Evolutionary conservation across 2,113 vertebrate species (phyloP), one percentile per base, ranked within the genome.

Genomic region (Microcebus lehilahytsara): DNA sequence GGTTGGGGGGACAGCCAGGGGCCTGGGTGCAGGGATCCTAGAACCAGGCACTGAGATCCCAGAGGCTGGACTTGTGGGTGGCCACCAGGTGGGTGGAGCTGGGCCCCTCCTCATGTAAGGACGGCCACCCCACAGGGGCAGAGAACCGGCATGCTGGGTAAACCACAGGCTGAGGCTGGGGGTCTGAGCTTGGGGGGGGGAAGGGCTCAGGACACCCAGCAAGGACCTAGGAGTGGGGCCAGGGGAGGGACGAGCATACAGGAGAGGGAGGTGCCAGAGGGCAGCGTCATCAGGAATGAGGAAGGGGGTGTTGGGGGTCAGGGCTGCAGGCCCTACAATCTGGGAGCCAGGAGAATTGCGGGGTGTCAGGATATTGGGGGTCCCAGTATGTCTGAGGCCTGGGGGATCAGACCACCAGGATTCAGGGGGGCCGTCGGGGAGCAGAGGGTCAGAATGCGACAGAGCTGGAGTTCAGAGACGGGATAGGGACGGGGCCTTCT

Each of bases 401-500:
- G 6, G 53, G n/a, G 32, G 5, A 4, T 32, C 34, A 12, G 17
- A 17, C 37, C 34, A 0, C n/a, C 13, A 23, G 72, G 51, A 37
- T 13, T 13, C 14, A 0, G 13, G 13, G 58, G 30, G 64, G 58
- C 46, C 10, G 6, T 0, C 51, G 27, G 81, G 74, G 56, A n/a
- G 53, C 40, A 14, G 46, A 80, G 20, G 17, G 60, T 64, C 20
- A 32, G 11, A 17, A 81, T 17, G 6, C 5, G 3, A 30, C 22
- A 77, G 32, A 23, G 13, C 93, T 32, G 27, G 5, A 17, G 20
- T 69, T 40, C 62, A 37, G 72, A 60, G 56, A 22, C 19, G 27
- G 30, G 72, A 85, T 10, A 95, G n/a, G 22, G 16, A 9, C 0
- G 56, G 32, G 30, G 20, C 23, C 0, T 25, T 37, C 40, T 3